Percentiles rank a stretch among this genome's conserved stretches.
phyloP scores from a whole-genome alignment of 2,797 vertebrate genomes.

The Sciaenops ocellatus region DNA sequence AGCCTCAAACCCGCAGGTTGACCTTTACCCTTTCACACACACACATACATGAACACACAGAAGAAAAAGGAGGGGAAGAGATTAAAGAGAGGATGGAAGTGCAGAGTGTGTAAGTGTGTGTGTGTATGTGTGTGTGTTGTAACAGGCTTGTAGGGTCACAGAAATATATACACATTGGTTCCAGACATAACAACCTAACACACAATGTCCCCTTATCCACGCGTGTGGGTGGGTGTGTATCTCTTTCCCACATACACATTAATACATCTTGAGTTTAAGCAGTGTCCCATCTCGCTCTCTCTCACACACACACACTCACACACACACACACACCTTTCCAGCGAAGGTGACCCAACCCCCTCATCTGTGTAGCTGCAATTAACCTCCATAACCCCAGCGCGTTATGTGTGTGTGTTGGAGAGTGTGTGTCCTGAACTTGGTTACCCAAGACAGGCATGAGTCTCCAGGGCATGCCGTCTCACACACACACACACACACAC shows the following conservation, averaged over 20 bases:
- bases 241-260: slow-evolving; percentile 37
- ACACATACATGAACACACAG: slow-evolving; percentile 22
- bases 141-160: slow-evolving; percentile 47
- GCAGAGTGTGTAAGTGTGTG: slow-evolving; percentile 19
- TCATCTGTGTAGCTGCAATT: slow-evolving; percentile 83
- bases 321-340: slow-evolving; percentile 31
- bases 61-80: slow-evolving; percentile 46
- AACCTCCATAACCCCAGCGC: slow-evolving; percentile 75
- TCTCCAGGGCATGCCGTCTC: slow-evolving; percentile 46
- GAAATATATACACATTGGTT: slow-evolving; percentile 47
- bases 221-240: not conserved
- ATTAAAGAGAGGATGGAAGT: slow-evolving; percentile 58
- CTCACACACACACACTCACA: not conserved
- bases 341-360: slow-evolving; percentile 77
- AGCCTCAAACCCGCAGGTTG: slow-evolving; percentile 78
- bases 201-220: slow-evolving; percentile 42
- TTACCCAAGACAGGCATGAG: slow-evolving; percentile 57
- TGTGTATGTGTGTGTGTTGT: slow-evolving; percentile 23
- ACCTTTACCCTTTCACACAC: slow-evolving; percentile 75
- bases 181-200: slow-evolving; percentile 72
- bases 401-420: slow-evolving; percentile 26
- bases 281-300: slow-evolving; percentile 20
- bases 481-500: slow-evolving; percentile 27
- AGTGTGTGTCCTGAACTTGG: slow-evolving; percentile 59
- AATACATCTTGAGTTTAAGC: slow-evolving; percentile 25